Evolutionary conservation across 2,113 vertebrate genomes (phyloP).

Genomic region (Trinectes maculatus): DNA sequence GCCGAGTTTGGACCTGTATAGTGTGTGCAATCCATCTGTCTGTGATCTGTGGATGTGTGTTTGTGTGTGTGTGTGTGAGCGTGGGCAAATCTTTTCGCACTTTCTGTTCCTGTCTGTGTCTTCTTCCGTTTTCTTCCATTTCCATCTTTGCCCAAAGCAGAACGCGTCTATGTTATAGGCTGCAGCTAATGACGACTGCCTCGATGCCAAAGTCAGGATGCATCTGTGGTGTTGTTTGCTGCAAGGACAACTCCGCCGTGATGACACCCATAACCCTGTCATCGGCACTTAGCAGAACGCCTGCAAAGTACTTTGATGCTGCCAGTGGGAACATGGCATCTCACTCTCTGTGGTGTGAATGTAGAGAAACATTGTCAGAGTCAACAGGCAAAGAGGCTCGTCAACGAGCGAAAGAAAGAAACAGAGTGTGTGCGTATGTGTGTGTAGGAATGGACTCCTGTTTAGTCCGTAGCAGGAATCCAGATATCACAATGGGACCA

Average conservation of each 20-base stretch:
- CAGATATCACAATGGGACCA: slow-evolving; percentile 5
- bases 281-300: slow-evolving; percentile 38
- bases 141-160: neutral
- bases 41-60: slow-evolving; percentile 11
- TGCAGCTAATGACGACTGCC: neutral
- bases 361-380: slow-evolving; percentile 21
- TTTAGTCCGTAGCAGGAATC: slow-evolving; percentile 8
- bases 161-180: neutral
- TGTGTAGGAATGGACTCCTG: neutral
- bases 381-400: slow-evolving; percentile 11
- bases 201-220: slow-evolving; percentile 6
- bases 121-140: slow-evolving; percentile 3
- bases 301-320: slow-evolving; percentile 30
- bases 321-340: slow-evolving; percentile 27
- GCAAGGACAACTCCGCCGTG: slow-evolving; percentile 9
- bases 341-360: slow-evolving; percentile 32
- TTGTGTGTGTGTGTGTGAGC: slow-evolving; percentile 8
- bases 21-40: slow-evolving; percentile 39
- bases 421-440: neutral
- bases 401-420: too few species aligned
- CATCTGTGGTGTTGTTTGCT: slow-evolving; percentile 38
- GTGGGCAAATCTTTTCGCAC: slow-evolving; percentile 4
- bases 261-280: slow-evolving; percentile 36
- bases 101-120: slow-evolving; percentile 19
- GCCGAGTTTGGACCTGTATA: slow-evolving; percentile 1